Conservation (phyloP, 2,888 invertebrate genomes). For the Conus canariensis region DNA sequence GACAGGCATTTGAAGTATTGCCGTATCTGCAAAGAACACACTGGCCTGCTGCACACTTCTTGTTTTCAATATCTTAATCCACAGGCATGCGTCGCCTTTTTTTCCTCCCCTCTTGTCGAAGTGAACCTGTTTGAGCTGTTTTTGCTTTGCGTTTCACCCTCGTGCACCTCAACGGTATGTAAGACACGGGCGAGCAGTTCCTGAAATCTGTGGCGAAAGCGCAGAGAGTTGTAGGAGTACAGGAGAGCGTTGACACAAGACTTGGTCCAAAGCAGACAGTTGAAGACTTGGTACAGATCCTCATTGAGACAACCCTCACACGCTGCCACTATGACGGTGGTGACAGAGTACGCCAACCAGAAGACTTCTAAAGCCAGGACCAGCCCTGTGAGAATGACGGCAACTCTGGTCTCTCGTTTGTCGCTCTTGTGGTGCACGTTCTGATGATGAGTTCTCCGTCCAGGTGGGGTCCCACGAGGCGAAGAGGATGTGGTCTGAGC, state of each 20-base stretch:
- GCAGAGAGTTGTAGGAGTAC: slow-evolving; percentile 63
- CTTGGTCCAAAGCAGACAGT: slow-evolving; percentile 65
- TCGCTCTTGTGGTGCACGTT: not conserved
- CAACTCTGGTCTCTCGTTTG: slow-evolving; percentile 54
- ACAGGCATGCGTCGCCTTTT: too few species aligned
- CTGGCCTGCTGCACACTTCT: too few species aligned
- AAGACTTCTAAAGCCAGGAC: slow-evolving; percentile 59
- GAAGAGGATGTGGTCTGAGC: not conserved
- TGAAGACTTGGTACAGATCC: slow-evolving; percentile 91
- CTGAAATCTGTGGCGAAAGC: slow-evolving; percentile 57
- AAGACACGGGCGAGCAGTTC: slow-evolving; percentile 11
- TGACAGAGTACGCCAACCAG: slow-evolving; percentile 64
- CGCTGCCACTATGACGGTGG: slow-evolving; percentile 57
- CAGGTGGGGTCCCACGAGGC: too few species aligned
- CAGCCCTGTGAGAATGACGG: slow-evolving; percentile 57
- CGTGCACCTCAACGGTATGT: not conserved
- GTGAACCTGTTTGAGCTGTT: too few species aligned
- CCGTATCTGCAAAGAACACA: too few species aligned
- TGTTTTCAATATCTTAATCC: too few species aligned
- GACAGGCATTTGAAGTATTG: too few species aligned
- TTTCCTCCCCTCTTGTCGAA: too few species aligned
- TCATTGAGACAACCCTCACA: slow-evolving; percentile 89
- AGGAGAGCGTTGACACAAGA: slow-evolving; percentile 68
- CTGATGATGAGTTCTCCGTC: not conserved
- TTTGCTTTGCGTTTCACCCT: not conserved